Conservation (phyloP, 2,113 vertebrate genomes). For the Gymnobelideus leadbeateri region DNA sequence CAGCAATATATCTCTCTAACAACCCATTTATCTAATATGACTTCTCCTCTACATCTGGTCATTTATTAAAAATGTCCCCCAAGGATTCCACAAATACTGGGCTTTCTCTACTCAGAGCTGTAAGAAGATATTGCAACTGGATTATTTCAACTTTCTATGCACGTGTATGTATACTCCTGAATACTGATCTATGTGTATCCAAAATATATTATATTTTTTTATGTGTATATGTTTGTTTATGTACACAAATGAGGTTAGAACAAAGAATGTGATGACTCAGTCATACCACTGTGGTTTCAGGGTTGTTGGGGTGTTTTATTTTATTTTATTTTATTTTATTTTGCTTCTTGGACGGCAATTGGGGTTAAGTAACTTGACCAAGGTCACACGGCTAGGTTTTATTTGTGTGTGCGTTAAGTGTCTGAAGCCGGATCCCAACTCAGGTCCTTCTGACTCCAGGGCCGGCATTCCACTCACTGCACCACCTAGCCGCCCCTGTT, state of each 20-base stretch:
- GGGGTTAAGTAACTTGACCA: too few species aligned
- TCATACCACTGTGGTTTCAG: background rate
- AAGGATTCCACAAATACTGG: background rate
- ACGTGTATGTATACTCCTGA: background rate
- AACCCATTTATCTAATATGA: background rate
- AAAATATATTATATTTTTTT: background rate
- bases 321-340: background rate
- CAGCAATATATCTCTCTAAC: background rate
- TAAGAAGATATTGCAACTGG: slow-evolving; percentile 13
- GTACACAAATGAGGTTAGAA: background rate
- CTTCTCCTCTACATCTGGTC: slow-evolving; percentile 12
- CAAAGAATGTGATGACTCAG: background rate
- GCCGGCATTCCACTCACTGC: too few species aligned
- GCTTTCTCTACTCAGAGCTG: background rate
- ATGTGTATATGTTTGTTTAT: background rate
- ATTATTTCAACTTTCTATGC: background rate
- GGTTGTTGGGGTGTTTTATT: too few species aligned
- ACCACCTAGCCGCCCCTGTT: too few species aligned
- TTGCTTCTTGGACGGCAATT: too few species aligned
- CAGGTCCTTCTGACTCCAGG: too few species aligned
- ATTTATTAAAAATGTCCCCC: slow-evolving; percentile 36
- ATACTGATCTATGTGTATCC: background rate
- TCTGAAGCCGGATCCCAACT: too few species aligned
- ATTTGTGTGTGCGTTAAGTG: too few species aligned
- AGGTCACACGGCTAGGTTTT: too few species aligned